These are phyloP conservation scores for Zhuqinia jingwanae DNA, from an alignment of 2,888 invertebrate species.

Conservation along the genomic window DNA sequence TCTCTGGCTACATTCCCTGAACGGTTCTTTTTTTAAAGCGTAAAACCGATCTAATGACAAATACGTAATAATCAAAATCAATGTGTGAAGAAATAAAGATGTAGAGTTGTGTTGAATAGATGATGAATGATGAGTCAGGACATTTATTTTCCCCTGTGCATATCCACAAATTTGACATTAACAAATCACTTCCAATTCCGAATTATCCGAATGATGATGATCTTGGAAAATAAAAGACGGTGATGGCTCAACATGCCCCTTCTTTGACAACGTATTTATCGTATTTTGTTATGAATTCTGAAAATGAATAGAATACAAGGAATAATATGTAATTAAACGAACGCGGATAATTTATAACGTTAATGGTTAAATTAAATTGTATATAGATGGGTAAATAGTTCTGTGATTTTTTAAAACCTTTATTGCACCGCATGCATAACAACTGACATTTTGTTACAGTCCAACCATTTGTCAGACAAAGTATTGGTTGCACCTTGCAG, in stretches of 20 bases:
- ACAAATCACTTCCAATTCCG: neutral
- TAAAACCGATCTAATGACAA: neutral
- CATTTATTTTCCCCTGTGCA: neutral
- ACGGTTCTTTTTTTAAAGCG: too few relatives aligned
- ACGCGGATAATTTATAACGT: too few relatives aligned
- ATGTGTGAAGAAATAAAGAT: conserved; percentile 35
- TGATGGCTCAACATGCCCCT: conserved; percentile 52
- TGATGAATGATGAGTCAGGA: conserved; percentile 37
- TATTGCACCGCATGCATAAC: conserved; percentile 76
- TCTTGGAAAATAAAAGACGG: neutral
- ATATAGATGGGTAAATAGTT: too few relatives aligned
- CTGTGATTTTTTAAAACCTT: too few relatives aligned
- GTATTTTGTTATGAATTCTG: conserved; percentile 69
- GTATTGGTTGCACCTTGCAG: conserved; percentile 46
- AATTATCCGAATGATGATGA: too few relatives aligned
- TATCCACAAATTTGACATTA: neutral
- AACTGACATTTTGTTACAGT: conserved; percentile 76
- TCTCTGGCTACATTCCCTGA: too few relatives aligned
- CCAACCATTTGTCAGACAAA: conserved; percentile 76
- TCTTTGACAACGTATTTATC: conserved; percentile 70
- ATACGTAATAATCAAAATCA: neutral
- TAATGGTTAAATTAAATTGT: too few relatives aligned
- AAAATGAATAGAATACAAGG: conserved; percentile 22
- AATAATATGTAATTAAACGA: neutral
- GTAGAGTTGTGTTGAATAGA: conserved; percentile 14